Conservation (phyloP, 2,113 vertebrate species). For the Cochlearius cochlearius region DNA sequence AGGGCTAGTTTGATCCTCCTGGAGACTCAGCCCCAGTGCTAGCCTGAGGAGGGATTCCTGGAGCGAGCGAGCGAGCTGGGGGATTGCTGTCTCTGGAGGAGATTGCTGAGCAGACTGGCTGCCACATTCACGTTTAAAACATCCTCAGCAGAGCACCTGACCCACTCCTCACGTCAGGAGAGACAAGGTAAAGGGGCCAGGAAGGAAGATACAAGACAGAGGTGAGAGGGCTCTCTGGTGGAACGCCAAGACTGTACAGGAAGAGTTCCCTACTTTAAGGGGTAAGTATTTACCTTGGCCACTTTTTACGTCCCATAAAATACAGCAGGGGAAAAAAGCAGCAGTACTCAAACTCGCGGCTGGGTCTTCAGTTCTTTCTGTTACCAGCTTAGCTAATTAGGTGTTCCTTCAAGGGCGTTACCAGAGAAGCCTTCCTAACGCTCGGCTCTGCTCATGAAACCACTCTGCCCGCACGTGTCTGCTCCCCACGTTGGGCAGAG, state of each 20-base stretch:
- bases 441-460: background rate
- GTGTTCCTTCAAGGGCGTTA: background rate
- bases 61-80: background rate
- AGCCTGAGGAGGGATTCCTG: background rate
- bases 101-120: background rate
- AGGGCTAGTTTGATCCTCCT: background rate
- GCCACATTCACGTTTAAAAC: background rate
- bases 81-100: background rate
- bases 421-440: background rate
- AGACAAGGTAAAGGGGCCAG: background rate
- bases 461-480: fast-evolving
- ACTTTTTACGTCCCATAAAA: background rate
- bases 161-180: background rate
- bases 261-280: background rate
- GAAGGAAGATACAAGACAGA: fast-evolving
- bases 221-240: background rate
- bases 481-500: fast-evolving
- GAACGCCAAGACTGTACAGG: background rate
- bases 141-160: background rate
- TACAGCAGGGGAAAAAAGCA: background rate
- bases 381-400: background rate
- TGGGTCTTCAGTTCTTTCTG: background rate
- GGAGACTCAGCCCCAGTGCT: background rate
- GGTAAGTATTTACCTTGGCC: background rate
- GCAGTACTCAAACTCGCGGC: background rate